Evolutionary conservation across 1,140 invertebrate genomes (phyloP).

Genomic region (Episyrphus balteatus): DNA sequence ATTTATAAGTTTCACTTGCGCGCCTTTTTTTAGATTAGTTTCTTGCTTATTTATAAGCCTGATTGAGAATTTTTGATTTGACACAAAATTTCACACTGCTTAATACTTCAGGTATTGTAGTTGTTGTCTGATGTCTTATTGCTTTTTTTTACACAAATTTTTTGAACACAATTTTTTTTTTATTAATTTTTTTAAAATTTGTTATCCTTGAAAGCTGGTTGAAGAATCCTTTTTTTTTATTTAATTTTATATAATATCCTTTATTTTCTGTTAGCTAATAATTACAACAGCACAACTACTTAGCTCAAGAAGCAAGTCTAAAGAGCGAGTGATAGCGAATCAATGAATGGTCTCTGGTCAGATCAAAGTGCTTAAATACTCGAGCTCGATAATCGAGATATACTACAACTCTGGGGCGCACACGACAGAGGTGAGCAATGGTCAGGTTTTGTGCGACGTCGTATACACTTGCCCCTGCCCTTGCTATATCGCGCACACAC

Average conservation of each 20-base stretch:
- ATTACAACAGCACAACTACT: conserved; percentile 28
- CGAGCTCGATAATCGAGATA: background rate
- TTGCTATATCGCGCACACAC: too few species aligned
- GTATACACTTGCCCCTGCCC: too few species aligned
- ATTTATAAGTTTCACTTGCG: background rate
- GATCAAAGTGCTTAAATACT: conserved; percentile 35
- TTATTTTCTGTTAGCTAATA: conserved; percentile 23
- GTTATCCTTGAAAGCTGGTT: background rate
- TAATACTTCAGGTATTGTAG: background rate
- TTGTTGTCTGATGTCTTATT: background rate
- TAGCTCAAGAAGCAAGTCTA: conserved; percentile 30
- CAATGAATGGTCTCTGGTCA: conserved; percentile 33
- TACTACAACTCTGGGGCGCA: too few species aligned
- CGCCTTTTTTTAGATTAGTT: background rate
- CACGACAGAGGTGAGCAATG: too few species aligned
- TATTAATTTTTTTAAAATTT: conserved; percentile 6
- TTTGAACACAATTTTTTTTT: conserved; percentile 1
- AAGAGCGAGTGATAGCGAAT: conserved; percentile 37
- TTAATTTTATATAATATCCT: conserved; percentile 2
- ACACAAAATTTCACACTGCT: background rate
- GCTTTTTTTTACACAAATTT: background rate
- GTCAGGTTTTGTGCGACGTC: too few species aligned
- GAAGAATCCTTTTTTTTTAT: background rate
- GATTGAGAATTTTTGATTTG: background rate
- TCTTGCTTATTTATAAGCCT: background rate